Percentiles rank a stretch among this genome's conserved stretches.
Conservation (phyloP, 1,140 invertebrate species). For the Brachionus calyciflorus region DNA sequence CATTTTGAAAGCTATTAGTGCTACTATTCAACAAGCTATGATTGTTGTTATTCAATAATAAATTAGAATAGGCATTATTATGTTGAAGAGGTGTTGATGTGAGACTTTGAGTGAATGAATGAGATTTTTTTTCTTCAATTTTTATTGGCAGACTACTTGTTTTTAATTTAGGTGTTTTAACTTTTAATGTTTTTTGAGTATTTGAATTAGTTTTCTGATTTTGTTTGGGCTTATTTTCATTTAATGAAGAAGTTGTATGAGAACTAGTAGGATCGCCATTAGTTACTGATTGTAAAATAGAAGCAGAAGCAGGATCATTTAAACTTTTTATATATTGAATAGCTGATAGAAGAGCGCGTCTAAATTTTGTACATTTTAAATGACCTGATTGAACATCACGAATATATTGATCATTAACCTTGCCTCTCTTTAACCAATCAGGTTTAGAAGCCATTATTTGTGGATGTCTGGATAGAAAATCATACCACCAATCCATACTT, state of each 20-base stretch:
- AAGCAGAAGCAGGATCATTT: neutral
- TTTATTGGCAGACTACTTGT: neutral
- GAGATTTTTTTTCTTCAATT: neutral
- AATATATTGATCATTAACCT: constrained; percentile 47
- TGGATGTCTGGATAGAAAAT: constrained; percentile 46
- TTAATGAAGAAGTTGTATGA: neutral
- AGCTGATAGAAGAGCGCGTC: constrained; percentile 17
- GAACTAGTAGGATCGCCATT: neutral
- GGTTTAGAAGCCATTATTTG: constrained; percentile 47
- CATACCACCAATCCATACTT: constrained; percentile 47
- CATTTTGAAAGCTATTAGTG: no score
- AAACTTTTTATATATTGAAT: constrained; percentile 47
- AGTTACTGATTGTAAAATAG: neutral
- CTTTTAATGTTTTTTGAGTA: neutral
- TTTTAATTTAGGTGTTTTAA: neutral
- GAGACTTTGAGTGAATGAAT: no score
- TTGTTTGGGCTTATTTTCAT: neutral
- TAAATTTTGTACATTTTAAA: constrained; percentile 46
- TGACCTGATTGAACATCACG: constrained; percentile 39
- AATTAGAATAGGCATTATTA: constrained; percentile 4
- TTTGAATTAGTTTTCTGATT: neutral
- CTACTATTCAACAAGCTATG: no score
- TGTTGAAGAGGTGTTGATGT: neutral
- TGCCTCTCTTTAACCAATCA: constrained; percentile 42
- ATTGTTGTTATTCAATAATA: neutral